phyloP scores from a whole-genome alignment of 2,888 invertebrate genomes.

The Perdita meconis region DNA sequence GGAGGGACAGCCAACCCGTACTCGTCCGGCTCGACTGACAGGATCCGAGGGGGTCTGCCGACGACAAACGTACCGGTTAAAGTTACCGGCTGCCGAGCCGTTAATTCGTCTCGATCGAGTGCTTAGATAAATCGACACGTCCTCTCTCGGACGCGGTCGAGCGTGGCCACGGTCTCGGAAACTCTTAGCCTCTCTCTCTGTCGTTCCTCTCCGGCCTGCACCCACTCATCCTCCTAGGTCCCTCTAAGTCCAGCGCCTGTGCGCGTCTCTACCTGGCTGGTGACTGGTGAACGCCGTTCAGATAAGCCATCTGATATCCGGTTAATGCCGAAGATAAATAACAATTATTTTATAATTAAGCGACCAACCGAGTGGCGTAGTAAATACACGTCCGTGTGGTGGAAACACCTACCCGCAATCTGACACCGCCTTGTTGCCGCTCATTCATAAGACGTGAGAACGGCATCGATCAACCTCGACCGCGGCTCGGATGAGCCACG shows the following conservation, averaged over 20 bases:
- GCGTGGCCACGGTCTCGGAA: constrained; percentile 53
- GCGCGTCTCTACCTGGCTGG: constrained; percentile 8
- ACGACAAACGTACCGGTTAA: constrained; percentile 65
- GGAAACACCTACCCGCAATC: constrained; percentile 71
- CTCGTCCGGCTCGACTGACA: constrained; percentile 33
- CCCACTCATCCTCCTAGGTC: constrained; percentile 28
- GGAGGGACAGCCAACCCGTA: constrained; percentile 43
- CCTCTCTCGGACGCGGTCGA: constrained; percentile 62
- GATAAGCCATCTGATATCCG: constrained; percentile 72
- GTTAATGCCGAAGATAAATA: constrained; percentile 77
- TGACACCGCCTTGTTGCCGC: constrained; percentile 75
- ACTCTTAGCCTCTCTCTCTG: constrained; percentile 21
- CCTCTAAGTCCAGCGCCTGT: constrained; percentile 19
- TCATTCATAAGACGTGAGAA: constrained; percentile 79
- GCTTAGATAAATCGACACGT: constrained; percentile 75
- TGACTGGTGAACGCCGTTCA: constrained; percentile 57
- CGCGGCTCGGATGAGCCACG: constrained; percentile 12
- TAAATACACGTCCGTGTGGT: constrained; percentile 70
- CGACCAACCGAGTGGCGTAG: constrained; percentile 64
- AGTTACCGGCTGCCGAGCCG: constrained; percentile 71
- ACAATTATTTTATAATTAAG: constrained; percentile 82
- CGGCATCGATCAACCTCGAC: constrained; percentile 79
- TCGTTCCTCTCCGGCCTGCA: constrained; percentile 23
- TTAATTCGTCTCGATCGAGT: constrained; percentile 77
- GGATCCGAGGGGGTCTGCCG: constrained; percentile 50